Evolutionary conservation across 2,888 invertebrate species (phyloP).

Genomic region (Acheta domesticus): DNA sequence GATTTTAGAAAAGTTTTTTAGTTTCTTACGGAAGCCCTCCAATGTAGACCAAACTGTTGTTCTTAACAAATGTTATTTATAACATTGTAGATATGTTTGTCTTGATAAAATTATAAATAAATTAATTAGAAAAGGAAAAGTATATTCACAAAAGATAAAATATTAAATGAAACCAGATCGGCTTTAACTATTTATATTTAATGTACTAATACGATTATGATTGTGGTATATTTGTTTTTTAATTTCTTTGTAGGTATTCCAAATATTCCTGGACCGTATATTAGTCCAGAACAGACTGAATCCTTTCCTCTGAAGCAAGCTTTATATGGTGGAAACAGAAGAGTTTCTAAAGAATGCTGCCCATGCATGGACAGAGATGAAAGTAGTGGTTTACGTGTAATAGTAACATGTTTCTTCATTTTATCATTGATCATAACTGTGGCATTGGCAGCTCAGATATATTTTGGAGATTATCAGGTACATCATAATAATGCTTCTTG

Average conservation of each 20-base stretch:
- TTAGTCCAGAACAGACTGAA: conserved; percentile 36
- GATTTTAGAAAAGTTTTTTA: background rate
- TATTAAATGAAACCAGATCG: too few species aligned
- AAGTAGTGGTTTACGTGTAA: conserved; percentile 55
- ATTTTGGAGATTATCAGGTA: conserved; percentile 70
- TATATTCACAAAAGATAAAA: too few species aligned
- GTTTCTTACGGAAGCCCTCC: too few species aligned
- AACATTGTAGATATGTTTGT: too few species aligned
- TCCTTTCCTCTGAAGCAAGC: conserved; percentile 33
- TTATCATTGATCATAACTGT: conserved; percentile 66
- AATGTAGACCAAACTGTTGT: too few species aligned
- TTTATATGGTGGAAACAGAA: conserved; percentile 11
- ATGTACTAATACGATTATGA: too few species aligned
- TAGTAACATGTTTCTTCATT: conserved; percentile 62
- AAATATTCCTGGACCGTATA: conserved; percentile 34
- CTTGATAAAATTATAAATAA: too few species aligned
- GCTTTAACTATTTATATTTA: too few species aligned
- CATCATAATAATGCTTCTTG: background rate
- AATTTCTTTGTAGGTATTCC: conserved; percentile 27
- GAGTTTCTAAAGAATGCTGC: conserved; percentile 21
- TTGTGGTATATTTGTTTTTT: background rate
- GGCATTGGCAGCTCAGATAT: conserved; percentile 68
- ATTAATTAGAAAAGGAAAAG: too few species aligned
- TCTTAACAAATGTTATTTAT: too few species aligned
- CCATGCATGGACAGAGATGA: conserved; percentile 24